phyloP scores from a whole-genome alignment of 2,113 vertebrate species.

The Fukomys damarensis region DNA sequence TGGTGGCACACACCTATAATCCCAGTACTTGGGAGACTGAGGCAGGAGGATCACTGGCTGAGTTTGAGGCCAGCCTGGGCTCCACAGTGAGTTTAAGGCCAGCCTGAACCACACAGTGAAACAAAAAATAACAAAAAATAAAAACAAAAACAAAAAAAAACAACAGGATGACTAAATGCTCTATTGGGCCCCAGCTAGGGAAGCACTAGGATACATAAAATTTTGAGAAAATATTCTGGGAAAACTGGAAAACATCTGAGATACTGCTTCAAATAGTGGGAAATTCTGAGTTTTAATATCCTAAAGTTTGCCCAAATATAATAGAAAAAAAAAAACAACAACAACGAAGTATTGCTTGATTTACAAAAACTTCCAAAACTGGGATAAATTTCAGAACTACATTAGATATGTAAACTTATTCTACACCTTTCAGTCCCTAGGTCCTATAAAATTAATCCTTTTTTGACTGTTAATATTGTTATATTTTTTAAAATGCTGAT shows the following conservation, averaged over 20 bases:
- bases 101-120: too few species aligned
- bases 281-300: conserved; percentile 39
- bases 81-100: too few species aligned
- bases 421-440: not conserved
- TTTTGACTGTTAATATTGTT: not conserved
- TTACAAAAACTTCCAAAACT: conserved; percentile 24
- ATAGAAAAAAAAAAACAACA: not conserved
- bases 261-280: not conserved
- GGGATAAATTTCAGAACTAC: not conserved
- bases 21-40: too few species aligned
- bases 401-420: not conserved
- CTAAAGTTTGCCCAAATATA: conserved; percentile 1
- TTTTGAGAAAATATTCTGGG: not conserved
- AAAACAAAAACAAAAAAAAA: too few species aligned
- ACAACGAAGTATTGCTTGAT: conserved; percentile 14
- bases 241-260: conserved; percentile 31
- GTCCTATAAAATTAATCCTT: not conserved
- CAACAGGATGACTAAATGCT: not conserved
- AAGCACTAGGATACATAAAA: not conserved
- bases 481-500: not conserved
- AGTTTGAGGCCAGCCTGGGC: too few species aligned
- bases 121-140: too few species aligned
- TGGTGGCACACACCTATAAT: too few species aligned
- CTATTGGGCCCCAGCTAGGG: not conserved
- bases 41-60: too few species aligned